phyloP scores from a whole-genome alignment of 2,113 vertebrate genomes.

The Coreoperca whiteheadi region DNA sequence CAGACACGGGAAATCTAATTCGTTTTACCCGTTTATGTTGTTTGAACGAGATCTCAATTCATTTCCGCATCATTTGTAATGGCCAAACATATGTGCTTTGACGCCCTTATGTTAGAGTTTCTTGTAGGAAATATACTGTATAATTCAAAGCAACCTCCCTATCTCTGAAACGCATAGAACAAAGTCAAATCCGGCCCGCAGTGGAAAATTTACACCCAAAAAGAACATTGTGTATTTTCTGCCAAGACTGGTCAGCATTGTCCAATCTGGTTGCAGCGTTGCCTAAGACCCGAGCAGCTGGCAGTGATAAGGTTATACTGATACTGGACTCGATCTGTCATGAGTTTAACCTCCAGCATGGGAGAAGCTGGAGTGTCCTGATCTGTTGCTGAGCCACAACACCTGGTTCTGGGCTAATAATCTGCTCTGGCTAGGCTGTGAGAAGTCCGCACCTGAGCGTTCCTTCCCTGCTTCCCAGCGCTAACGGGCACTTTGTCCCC shows the following conservation, averaged over 20 bases:
- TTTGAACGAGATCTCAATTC: not conserved
- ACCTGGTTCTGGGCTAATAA: constrained; percentile 46
- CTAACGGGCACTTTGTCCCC: constrained; percentile 25
- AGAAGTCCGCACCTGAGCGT: constrained; percentile 52
- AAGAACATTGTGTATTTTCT: constrained; percentile 33
- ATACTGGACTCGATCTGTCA: constrained; percentile 53
- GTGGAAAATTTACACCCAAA: constrained; percentile 8
- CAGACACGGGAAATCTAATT: too few species aligned
- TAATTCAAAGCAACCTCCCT: not conserved
- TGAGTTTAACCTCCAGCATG: constrained; percentile 32
- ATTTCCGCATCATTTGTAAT: not conserved
- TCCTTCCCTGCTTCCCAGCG: not conserved
- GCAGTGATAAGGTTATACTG: constrained; percentile 59
- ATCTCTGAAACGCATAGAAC: not conserved
- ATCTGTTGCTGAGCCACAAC: constrained; percentile 17
- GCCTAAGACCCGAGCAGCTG: constrained; percentile 73
- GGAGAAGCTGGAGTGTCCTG: constrained; percentile 6
- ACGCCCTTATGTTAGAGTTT: not conserved
- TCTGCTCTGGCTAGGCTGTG: constrained; percentile 26
- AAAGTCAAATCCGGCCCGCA: not conserved
- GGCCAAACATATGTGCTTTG: not conserved
- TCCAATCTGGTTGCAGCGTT: constrained; percentile 12
- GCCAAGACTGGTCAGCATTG: constrained; percentile 24
- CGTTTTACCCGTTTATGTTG: not conserved
- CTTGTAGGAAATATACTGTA: not conserved